Percentiles rank a stretch among this genome's conserved stretches.
phyloP scores from a whole-genome alignment of 1,140 invertebrate species.

The Eriosoma lanigerum region DNA sequence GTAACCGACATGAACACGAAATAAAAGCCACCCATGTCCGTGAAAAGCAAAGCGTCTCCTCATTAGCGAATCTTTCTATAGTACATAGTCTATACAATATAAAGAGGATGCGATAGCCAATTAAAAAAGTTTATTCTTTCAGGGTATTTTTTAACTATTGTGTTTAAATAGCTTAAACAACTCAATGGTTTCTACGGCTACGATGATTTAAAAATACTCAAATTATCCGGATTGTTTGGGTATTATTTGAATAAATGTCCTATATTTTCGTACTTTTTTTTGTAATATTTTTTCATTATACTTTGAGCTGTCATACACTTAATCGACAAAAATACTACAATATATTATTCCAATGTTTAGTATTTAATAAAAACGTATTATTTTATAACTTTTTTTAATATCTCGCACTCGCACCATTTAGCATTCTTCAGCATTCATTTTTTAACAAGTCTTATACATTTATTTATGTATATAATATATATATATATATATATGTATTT shows the following conservation, averaged over 20 bases:
- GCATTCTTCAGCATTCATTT: too few relatives aligned
- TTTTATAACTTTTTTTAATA: too few relatives aligned
- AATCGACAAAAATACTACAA: background rate
- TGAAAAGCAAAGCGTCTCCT: background rate
- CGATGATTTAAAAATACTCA: background rate
- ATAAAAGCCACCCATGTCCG: background rate
- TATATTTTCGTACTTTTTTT: background rate
- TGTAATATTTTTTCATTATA: too few relatives aligned
- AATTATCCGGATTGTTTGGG: background rate
- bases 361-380: too few relatives aligned
- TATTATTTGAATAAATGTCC: conserved; percentile 11
- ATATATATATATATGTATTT: too few relatives aligned
- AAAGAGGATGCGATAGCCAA: background rate
- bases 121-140: conserved; percentile 30
- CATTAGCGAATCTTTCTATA: conserved; percentile 1
- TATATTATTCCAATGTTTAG: too few relatives aligned
- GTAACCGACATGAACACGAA: background rate
- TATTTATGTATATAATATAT: too few relatives aligned
- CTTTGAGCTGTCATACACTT: too few relatives aligned
- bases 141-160: background rate
- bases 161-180: conserved; percentile 1
- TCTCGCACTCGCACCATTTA: too few relatives aligned
- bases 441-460: too few relatives aligned
- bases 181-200: background rate
- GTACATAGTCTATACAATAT: too few relatives aligned